Evolutionary conservation across 2,113 vertebrate species (phyloP).

Genomic region (Labeo catla): DNA sequence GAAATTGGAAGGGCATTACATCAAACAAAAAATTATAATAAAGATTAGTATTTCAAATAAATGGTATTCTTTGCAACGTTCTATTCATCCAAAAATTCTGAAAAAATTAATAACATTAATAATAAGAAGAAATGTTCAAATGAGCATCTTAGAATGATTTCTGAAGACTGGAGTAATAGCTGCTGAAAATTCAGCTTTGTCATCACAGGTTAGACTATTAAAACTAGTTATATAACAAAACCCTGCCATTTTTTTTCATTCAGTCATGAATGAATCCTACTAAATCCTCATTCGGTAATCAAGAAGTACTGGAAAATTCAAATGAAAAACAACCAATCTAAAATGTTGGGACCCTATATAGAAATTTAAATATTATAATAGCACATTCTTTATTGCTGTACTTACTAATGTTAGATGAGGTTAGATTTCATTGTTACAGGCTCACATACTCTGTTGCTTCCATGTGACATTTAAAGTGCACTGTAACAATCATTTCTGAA

Average conservation of each 20-base stretch:
- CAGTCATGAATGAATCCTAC: neutral
- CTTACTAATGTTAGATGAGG: no score
- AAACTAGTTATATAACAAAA: neutral
- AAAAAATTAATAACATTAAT: no score
- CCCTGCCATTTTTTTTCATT: neutral
- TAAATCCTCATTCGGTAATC: neutral
- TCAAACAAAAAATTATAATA: no score
- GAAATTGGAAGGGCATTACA: no score
- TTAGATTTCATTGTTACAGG: neutral
- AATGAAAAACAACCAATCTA: neutral
- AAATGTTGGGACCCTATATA: neutral
- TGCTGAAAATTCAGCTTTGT: neutral
- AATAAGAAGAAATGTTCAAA: no score
- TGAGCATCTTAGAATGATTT: neutral
- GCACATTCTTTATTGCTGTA: neutral
- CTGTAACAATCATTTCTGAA: neutral
- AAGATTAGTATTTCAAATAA: no score
- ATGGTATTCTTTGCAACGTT: no score
- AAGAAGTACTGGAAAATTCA: neutral
- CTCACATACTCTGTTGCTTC: neutral
- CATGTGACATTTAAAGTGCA: constrained; percentile 11
- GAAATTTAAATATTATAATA: neutral
- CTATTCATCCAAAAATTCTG: no score
- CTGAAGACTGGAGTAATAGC: neutral
- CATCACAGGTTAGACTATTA: neutral